Evolutionary conservation across 2,888 invertebrate species (phyloP).

Genomic region (Dasypogon diadema): DNA sequence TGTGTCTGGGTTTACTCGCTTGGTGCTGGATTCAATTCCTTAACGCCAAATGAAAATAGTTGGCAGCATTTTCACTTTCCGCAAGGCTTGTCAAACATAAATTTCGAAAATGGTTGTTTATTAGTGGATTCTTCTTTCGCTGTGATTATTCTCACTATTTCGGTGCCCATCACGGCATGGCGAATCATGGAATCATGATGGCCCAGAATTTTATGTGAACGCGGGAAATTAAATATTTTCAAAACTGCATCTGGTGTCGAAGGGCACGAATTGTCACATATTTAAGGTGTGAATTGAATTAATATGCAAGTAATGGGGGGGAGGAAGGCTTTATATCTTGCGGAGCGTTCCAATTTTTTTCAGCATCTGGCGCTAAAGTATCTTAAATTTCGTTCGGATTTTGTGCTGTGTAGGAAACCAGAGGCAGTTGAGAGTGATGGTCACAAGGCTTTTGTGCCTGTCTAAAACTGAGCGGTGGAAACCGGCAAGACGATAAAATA

Average conservation of each 20-base stretch:
- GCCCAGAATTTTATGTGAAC: not conserved
- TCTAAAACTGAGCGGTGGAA: too few species aligned
- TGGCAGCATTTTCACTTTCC: not conserved
- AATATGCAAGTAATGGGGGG: not conserved
- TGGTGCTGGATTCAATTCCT: too few species aligned
- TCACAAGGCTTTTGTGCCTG: too few species aligned
- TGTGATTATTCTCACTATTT: not conserved
- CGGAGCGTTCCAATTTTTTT: not conserved
- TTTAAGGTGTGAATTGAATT: constrained; percentile 24
- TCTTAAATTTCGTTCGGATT: not conserved
- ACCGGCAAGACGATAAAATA: constrained; percentile 9
- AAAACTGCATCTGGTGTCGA: constrained; percentile 25
- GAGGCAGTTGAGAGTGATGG: too few species aligned
- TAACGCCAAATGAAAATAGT: not conserved
- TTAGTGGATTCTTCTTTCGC: not conserved
- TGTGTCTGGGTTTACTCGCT: too few species aligned
- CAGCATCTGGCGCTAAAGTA: not conserved
- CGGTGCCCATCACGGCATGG: not conserved
- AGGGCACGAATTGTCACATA: constrained; percentile 30
- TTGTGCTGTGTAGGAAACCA: not conserved
- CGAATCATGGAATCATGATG: too few species aligned
- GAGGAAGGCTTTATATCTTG: not conserved
- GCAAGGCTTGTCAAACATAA: not conserved
- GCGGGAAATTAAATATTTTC: constrained; percentile 19
- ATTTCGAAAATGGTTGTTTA: not conserved